These are phyloP conservation scores for Manis pentadactyla DNA, from an alignment of 2,797 vertebrate species.

Conservation along the genomic window DNA sequence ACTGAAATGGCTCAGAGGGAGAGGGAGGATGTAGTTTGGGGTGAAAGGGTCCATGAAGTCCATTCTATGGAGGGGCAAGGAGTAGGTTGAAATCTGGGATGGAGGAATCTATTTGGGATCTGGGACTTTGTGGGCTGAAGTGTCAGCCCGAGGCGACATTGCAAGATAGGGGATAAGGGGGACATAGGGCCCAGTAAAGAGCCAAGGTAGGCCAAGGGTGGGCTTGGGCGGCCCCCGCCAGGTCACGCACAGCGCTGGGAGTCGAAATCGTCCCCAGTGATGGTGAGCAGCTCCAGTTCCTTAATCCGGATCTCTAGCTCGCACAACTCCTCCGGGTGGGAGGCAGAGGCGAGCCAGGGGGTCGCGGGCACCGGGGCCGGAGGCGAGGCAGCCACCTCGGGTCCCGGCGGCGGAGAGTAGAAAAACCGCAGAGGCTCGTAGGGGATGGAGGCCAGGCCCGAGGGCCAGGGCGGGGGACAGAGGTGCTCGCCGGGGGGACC, in stretches of 20 bases:
- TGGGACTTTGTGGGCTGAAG: neutral
- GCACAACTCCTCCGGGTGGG: constrained; percentile 83
- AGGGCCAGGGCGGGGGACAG: constrained; percentile 77
- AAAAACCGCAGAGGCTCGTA: constrained; percentile 87
- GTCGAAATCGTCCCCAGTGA: constrained; percentile 86
- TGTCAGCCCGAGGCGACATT: neutral
- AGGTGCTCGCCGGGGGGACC: constrained; percentile 55
- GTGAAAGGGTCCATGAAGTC: neutral
- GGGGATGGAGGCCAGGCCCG: constrained; percentile 80
- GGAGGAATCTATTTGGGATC: neutral
- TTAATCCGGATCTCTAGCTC: constrained; percentile 87
- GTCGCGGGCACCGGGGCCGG: constrained; percentile 1
- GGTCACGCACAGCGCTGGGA: constrained; percentile 84
- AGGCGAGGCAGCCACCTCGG: neutral
- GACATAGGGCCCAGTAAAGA: neutral
- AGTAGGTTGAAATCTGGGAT: constrained; percentile 16
- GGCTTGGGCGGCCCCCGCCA: neutral
- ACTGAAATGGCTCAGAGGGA: neutral
- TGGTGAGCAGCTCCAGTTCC: constrained; percentile 86
- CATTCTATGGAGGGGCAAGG: neutral
- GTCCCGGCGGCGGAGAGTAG: constrained; percentile 76
- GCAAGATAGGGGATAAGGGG: neutral
- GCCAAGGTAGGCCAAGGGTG: neutral
- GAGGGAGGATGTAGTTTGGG: neutral
- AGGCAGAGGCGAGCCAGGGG: constrained; percentile 60